phyloP scores from a whole-genome alignment of 2,797 vertebrate genomes.

The Tokudaia muenninki region DNA sequence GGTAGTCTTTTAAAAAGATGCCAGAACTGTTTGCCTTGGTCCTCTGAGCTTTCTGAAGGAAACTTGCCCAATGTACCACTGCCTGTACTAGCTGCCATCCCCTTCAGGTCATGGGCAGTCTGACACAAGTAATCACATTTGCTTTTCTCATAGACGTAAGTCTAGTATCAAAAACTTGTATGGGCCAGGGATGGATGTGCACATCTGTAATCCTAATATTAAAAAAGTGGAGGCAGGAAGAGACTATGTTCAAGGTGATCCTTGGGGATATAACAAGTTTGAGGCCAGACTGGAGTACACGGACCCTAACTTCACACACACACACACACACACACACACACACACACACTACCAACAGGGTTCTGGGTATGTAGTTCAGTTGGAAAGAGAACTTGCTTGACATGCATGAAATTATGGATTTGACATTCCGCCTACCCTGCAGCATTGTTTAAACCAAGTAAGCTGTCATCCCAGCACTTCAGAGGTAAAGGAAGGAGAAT shows the following conservation, averaged over 20 bases:
- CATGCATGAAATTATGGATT: not conserved
- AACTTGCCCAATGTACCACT: not conserved
- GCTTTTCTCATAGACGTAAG: not conserved
- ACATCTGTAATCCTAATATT: not conserved
- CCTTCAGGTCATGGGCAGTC: not conserved
- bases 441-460: not conserved
- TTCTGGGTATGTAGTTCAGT: not conserved
- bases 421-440: not conserved
- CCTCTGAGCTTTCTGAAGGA: constrained; percentile 25
- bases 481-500: not conserved
- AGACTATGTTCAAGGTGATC: not conserved
- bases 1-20: not conserved
- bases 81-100: not conserved
- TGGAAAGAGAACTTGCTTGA: not conserved
- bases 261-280: not conserved
- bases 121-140: not conserved
- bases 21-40: not conserved
- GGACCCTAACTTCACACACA: not conserved
- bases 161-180: not conserved
- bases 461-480: not conserved
- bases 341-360: not conserved
- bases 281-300: not conserved
- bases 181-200: not conserved
- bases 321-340: not conserved
- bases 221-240: not conserved